These are phyloP conservation scores for Sardina pilchardus DNA, from an alignment of 2,113 vertebrate genomes.

Conservation along the genomic window DNA sequence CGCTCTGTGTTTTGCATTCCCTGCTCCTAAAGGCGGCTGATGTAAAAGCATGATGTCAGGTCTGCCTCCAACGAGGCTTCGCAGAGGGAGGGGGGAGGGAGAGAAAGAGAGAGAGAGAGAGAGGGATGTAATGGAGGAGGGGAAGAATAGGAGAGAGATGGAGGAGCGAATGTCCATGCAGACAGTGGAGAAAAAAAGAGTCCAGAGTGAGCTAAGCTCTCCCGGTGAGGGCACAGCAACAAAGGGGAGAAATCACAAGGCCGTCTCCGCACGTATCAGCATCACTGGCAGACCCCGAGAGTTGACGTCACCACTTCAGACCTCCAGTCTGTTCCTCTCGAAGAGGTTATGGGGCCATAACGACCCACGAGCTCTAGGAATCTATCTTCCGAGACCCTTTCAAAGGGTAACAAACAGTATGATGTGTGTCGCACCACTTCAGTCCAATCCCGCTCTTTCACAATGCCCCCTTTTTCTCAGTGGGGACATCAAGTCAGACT, in stretches of 20 bases:
- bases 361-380: neutral
- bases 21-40: conserved; percentile 44
- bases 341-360: neutral
- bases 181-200: neutral
- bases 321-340: neutral
- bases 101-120: conserved; percentile 19
- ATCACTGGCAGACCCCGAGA: conserved; percentile 1
- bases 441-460: neutral
- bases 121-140: conserved; percentile 19
- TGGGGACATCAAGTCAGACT: neutral
- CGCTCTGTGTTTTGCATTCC: conserved; percentile 56
- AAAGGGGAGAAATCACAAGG: neutral
- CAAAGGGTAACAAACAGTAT: neutral
- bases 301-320: neutral
- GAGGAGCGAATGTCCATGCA: neutral
- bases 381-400: neutral
- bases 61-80: conserved; percentile 47
- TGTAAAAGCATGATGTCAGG: conserved; percentile 63
- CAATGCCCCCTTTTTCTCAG: neutral
- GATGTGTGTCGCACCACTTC: neutral
- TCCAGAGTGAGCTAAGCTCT: neutral
- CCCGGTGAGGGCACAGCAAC: neutral
- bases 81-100: conserved; percentile 22
- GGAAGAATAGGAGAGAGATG: conserved; percentile 10
- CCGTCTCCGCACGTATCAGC: neutral